Evolutionary conservation across 2,888 invertebrate species (phyloP).

Genomic region (Cordylochernes scorpioides): DNA sequence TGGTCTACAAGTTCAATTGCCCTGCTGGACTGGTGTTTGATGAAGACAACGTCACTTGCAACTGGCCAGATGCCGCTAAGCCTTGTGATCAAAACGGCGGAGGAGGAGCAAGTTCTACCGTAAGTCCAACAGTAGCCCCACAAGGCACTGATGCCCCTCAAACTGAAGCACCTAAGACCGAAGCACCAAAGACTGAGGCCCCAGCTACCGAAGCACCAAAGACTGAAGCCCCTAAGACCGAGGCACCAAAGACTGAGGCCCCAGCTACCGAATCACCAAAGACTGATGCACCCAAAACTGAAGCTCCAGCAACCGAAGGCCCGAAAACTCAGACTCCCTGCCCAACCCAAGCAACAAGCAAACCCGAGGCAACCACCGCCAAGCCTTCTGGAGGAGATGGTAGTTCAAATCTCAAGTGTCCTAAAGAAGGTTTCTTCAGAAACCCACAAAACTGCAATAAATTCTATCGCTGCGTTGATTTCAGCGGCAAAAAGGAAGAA

Average conservation of each 20-base stretch:
- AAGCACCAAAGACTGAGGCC: too few species aligned
- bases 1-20: slow-evolving; percentile 6
- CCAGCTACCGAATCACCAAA: background rate
- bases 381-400: background rate
- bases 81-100: background rate
- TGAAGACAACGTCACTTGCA: slow-evolving; percentile 4
- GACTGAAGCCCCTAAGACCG: too few species aligned
- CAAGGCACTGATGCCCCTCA: background rate
- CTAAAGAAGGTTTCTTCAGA: slow-evolving; percentile 14
- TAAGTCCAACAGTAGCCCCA: slow-evolving; percentile 3
- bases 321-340: background rate
- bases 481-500: slow-evolving; percentile 8
- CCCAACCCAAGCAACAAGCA: background rate
- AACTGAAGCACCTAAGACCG: too few species aligned
- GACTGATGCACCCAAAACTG: background rate
- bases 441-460: slow-evolving; percentile 14
- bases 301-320: slow-evolving; percentile 1
- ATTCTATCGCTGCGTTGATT: slow-evolving; percentile 14
- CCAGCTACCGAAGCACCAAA: too few species aligned
- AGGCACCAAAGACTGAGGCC: too few species aligned
- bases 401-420: slow-evolving; percentile 6
- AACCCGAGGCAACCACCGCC: background rate
- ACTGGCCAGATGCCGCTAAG: background rate
- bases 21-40: slow-evolving; percentile 4
- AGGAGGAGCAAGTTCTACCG: slow-evolving; percentile 3